phyloP scores from a whole-genome alignment of 2,113 vertebrate species.

The Corydoras maculifer region DNA sequence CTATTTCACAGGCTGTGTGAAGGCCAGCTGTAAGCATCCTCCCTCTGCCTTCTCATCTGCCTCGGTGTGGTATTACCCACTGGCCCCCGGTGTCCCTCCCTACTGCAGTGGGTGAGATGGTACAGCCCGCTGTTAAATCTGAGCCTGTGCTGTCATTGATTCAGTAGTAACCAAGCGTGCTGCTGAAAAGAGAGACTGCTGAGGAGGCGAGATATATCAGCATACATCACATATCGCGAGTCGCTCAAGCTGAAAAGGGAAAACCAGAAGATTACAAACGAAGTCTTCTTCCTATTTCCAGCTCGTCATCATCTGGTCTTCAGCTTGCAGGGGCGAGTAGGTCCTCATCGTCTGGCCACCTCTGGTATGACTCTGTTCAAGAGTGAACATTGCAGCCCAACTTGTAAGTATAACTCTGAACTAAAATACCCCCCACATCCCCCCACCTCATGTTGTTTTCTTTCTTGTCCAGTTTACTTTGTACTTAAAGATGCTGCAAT shows the following conservation, averaged over 20 bases:
- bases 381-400: conserved; percentile 58
- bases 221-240: conserved; percentile 18
- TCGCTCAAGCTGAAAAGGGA: conserved; percentile 37
- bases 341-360: conserved; percentile 40
- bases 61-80: conserved; percentile 48
- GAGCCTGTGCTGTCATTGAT: conserved; percentile 58
- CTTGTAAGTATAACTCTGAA: conserved; percentile 62
- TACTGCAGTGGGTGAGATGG: conserved; percentile 51
- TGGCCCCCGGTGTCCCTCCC: conserved; percentile 46
- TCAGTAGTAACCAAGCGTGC: conserved; percentile 62
- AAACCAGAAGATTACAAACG: conserved; percentile 24
- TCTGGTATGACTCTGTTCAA: conserved; percentile 70
- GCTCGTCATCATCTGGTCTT: conserved; percentile 1
- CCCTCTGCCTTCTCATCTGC: conserved; percentile 36
- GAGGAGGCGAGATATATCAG: conserved; percentile 5
- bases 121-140: conserved; percentile 57
- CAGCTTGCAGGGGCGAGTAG: conserved; percentile 30
- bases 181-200: conserved; percentile 33
- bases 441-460: background rate
- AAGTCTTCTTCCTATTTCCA: conserved; percentile 13
- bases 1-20: conserved; percentile 52
- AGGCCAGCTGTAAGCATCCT: conserved; percentile 47
- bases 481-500: no score
- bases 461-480: background rate
- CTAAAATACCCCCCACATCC: background rate